Evolutionary conservation across 35 echinoderm and acorn worm species (phyloP), one percentile per base, ranked within the genome.

Genomic region (Amphiura filiformis): DNA sequence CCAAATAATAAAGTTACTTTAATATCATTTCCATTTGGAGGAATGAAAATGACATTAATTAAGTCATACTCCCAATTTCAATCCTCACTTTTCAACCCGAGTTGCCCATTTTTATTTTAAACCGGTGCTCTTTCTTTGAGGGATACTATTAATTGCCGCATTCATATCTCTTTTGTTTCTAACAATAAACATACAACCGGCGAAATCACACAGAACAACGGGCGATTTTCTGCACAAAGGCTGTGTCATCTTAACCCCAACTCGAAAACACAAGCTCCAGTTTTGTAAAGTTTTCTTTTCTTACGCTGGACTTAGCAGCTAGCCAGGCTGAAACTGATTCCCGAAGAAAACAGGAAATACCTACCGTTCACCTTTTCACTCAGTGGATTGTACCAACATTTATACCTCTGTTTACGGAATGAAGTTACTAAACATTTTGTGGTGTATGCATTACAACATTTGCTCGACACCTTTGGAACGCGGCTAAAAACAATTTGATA

Each of bases 181-280:
- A 70, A 70, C 61, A 11, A 70, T 70, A 70, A 70, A 30, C 61
- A 15, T 30, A 70, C 61, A 18, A 30, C 61, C 61, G 61, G 28
- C 61, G 4, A 26, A 70, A 26, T 70, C 61, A 70, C 15, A 70
- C 61, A 70, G 28, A 70, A 70, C 61, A 70, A 70, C 61, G 61
- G 61, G 61, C 26, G 61, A 70, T 70, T 70, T 70, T 70, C 28
- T 70, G 26, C 61, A 70, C 61, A 70, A 70, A 15, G 61, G 28
- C 61, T 30, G 61, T 70, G 61, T 70, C 61, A 70, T 11, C 61
- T 26, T 70, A 70, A 70, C 61, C 61, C 61, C 61, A 70, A 70
- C 61, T 70, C 61, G 26, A n/a, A 70, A 18, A 70, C 15, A 70
- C 61, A 70, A 70, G 61, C 28, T 70, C 61, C 61, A 70, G 11